These are phyloP conservation scores for Argentina silus DNA, from an alignment of 2,797 vertebrate species.

Conservation along the genomic window DNA sequence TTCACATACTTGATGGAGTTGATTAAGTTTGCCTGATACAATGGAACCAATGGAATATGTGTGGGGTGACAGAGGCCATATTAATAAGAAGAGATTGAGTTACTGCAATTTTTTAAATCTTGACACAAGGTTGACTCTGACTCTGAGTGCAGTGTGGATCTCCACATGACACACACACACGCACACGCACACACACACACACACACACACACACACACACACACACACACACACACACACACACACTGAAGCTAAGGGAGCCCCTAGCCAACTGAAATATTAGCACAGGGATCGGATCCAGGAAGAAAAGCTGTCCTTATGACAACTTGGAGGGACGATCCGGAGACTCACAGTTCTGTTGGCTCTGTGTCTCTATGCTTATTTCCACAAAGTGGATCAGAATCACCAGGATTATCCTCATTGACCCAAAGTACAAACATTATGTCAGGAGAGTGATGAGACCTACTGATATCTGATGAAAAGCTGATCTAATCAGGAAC, in stretches of 20 bases:
- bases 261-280: slow-evolving; percentile 5
- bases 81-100: not conserved
- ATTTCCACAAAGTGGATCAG: not conserved
- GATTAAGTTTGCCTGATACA: too few relatives aligned
- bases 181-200: too few relatives aligned
- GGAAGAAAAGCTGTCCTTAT: not conserved
- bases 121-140: not conserved
- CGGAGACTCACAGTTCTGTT: not conserved
- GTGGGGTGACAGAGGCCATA: not conserved
- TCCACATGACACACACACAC: slow-evolving; percentile 3
- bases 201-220: too few relatives aligned
- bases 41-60: not conserved
- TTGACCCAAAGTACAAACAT: slow-evolving; percentile 8
- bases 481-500: too few relatives aligned
- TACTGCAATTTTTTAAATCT: not conserved
- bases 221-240: too few relatives aligned
- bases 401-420: not conserved
- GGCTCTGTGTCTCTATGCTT: not conserved
- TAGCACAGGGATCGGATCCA: not conserved
- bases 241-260: not conserved
- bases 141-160: not conserved
- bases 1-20: too few relatives aligned
- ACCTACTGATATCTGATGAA: not conserved
- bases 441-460: not conserved
- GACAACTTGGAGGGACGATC: not conserved